These are phyloP conservation scores for Fissipunctia ypsillon DNA, from an alignment of 2,888 invertebrate genomes.

Conservation along the genomic window DNA sequence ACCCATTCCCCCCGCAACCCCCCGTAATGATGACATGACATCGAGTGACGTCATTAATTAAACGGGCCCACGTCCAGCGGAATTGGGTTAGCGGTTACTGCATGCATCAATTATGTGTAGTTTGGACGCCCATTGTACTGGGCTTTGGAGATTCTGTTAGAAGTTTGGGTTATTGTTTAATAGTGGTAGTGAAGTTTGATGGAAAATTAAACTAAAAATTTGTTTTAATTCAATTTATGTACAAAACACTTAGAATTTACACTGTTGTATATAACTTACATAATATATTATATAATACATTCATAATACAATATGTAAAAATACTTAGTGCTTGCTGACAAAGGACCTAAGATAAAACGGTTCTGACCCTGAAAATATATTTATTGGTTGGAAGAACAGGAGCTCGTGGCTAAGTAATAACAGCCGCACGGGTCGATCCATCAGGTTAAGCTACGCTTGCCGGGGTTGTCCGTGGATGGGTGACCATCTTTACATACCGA, in stretches of 20 bases:
- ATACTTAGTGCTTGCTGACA: background rate
- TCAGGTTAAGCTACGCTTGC: no score
- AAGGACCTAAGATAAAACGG: background rate
- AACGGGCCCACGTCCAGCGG: slow-evolving; percentile 66
- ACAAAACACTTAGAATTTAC: background rate
- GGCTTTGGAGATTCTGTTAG: slow-evolving; percentile 42
- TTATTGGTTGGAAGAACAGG: slow-evolving; percentile 8
- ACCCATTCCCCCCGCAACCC: slow-evolving; percentile 7
- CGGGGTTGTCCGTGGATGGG: no score
- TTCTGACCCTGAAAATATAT: slow-evolving; percentile 13
- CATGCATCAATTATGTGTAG: slow-evolving; percentile 65
- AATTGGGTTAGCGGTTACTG: slow-evolving; percentile 71
- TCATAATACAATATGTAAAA: background rate
- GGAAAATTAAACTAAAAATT: background rate
- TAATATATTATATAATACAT: no score
- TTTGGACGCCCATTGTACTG: slow-evolving; percentile 50
- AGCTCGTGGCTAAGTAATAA: no score
- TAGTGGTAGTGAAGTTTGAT: background rate
- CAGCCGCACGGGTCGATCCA: no score
- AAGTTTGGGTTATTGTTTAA: slow-evolving; percentile 39
- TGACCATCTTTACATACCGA: no score
- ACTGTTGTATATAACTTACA: no score
- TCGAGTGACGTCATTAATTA: slow-evolving; percentile 79
- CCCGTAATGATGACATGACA: slow-evolving; percentile 71
- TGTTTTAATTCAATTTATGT: background rate